Conservation (phyloP, 1,140 invertebrate genomes). For the Brachionus paranguensis region DNA sequence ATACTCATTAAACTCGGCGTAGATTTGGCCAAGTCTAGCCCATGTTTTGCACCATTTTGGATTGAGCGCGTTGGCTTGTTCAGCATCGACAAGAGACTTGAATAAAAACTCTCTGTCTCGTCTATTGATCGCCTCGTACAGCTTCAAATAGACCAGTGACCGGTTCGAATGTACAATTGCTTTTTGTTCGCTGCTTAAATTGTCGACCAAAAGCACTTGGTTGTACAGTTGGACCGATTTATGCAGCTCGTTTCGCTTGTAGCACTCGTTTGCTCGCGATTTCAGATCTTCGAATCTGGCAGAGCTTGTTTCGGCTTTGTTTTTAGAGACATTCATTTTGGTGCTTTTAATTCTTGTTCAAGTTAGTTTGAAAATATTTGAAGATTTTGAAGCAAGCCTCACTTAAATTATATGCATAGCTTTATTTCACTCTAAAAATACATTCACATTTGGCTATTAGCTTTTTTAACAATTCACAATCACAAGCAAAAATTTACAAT, state of each 20-base stretch:
- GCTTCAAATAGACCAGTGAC: not conserved
- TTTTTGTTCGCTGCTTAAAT: not conserved
- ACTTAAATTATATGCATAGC: too few species aligned
- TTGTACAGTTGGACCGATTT: not conserved
- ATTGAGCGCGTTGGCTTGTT: not conserved
- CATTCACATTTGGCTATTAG: too few species aligned
- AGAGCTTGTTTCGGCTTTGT: not conserved
- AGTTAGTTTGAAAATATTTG: too few species aligned
- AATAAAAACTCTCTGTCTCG: not conserved
- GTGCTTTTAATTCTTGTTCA: not conserved
- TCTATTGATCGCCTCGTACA: not conserved
- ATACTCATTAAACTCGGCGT: not conserved
- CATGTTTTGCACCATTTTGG: not conserved
- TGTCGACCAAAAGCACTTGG: not conserved
- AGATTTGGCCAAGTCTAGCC: not conserved
- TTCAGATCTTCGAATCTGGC: not conserved
- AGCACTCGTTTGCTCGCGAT: not conserved
- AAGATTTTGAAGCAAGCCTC: too few species aligned
- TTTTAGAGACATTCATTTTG: not conserved
- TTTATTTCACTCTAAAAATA: too few species aligned
- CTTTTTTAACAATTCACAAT: too few species aligned
- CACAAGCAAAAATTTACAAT: too few species aligned
- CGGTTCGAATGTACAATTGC: not conserved
- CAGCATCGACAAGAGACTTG: not conserved
- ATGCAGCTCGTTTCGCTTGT: not conserved